Conservation (phyloP, 2,888 invertebrate genomes). For the Epinotia brunnichana region DNA sequence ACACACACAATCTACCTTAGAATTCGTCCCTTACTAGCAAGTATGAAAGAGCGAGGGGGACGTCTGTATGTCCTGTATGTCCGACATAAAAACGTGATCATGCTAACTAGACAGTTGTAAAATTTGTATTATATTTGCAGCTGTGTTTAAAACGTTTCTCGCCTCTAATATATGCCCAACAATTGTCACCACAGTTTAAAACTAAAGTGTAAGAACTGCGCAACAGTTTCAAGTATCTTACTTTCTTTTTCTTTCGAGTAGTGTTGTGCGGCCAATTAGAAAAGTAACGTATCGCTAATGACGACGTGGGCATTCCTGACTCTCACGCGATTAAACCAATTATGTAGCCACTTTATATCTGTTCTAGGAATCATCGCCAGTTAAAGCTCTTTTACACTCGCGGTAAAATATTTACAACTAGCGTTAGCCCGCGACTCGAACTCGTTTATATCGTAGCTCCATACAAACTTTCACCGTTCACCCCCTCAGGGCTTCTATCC, state of each 20-base stretch:
- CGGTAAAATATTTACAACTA: slow-evolving; percentile 10
- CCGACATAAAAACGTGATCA: too few species aligned
- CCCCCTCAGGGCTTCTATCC: too few species aligned
- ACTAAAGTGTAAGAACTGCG: neutral
- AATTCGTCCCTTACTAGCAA: too few species aligned
- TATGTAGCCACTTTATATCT: slow-evolving; percentile 34
- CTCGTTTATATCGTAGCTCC: too few species aligned
- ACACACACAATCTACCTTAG: too few species aligned
- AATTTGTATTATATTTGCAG: neutral
- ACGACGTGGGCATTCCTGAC: slow-evolving; percentile 17
- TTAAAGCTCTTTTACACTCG: slow-evolving; percentile 4
- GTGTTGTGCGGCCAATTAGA: slow-evolving; percentile 11
- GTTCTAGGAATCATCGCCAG: slow-evolving; percentile 22
- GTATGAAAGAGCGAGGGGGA: too few species aligned
- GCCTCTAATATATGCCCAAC: neutral
- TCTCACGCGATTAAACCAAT: slow-evolving; percentile 36
- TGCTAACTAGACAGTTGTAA: too few species aligned
- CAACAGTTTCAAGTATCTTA: neutral
- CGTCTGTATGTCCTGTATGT: too few species aligned
- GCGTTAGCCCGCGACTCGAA: too few species aligned
- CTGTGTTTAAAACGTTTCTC: neutral
- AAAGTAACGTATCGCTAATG: slow-evolving; percentile 17
- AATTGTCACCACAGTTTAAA: neutral
- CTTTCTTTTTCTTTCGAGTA: neutral
- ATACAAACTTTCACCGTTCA: too few species aligned